phyloP scores from a whole-genome alignment of 2,113 vertebrate species.

The Dissostichus mawsoni region DNA sequence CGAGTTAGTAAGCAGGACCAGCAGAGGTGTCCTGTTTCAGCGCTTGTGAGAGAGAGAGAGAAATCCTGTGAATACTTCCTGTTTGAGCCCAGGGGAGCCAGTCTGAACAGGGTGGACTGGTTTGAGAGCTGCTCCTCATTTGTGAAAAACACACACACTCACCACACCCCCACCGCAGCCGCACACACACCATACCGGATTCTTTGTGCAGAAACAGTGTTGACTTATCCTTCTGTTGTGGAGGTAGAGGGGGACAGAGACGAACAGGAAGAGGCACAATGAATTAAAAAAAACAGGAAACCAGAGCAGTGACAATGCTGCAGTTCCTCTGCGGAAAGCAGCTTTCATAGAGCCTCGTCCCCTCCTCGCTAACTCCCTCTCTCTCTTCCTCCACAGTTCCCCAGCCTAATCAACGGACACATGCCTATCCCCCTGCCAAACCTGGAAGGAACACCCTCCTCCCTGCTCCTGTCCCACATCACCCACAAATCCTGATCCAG shows the following conservation, averaged over 20 bases:
- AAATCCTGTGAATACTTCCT: slow-evolving; percentile 86
- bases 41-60: slow-evolving; percentile 72
- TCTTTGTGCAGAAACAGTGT: slow-evolving; percentile 59
- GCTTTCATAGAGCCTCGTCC: slow-evolving; percentile 60
- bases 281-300: slow-evolving; percentile 75
- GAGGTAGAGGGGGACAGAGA: slow-evolving; percentile 52
- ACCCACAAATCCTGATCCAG: slow-evolving; percentile 92
- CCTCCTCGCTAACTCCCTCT: slow-evolving; percentile 67
- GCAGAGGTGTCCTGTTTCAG: slow-evolving; percentile 82
- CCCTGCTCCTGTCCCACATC: slow-evolving; percentile 90
- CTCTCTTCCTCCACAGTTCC: slow-evolving; percentile 88
- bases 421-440: slow-evolving; percentile 91
- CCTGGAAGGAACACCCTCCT: slow-evolving; percentile 92
- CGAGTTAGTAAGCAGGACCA: slow-evolving; percentile 62
- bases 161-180: background rate
- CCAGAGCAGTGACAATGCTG: slow-evolving; percentile 71
- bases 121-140: slow-evolving; percentile 79
- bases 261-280: slow-evolving; percentile 71
- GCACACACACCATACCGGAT: slow-evolving; percentile 11
- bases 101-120: slow-evolving; percentile 81
- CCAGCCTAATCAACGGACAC: slow-evolving; percentile 93
- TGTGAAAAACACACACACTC: slow-evolving; percentile 53
- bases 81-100: slow-evolving; percentile 82
- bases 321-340: slow-evolving; percentile 81
- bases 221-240: slow-evolving; percentile 48